A percentile compares a stretch with the other conserved stretches of the same genome.
phyloP scores from a whole-genome alignment of 2,888 invertebrate species.

The Tanaodytes sp. region DNA sequence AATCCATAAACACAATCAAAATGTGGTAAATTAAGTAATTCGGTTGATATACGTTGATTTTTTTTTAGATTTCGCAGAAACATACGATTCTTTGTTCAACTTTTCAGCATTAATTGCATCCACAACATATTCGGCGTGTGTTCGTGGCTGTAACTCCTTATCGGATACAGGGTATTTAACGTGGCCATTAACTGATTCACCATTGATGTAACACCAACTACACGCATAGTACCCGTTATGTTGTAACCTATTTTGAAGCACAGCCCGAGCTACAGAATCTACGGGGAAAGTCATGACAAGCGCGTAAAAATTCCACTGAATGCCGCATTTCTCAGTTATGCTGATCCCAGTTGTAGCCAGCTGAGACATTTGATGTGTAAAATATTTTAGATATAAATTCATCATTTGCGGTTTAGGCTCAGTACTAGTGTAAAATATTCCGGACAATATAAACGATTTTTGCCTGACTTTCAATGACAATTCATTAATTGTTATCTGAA shows the following conservation, averaged over 20 bases:
- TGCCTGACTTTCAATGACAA: conserved; percentile 16
- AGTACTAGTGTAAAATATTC: conserved; percentile 10
- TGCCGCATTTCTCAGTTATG: not conserved
- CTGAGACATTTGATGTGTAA: not conserved
- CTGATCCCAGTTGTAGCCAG: not conserved
- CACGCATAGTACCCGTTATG: conserved; percentile 12
- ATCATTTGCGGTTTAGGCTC: conserved; percentile 17
- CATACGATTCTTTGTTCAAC: conserved; percentile 8
- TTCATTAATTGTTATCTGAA: conserved; percentile 15
- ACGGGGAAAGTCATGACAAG: conserved; percentile 12
- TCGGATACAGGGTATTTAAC: conserved; percentile 11
- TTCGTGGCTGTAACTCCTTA: not conserved
- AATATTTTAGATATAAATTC: conserved; percentile 23
- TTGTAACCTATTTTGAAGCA: conserved; percentile 29
- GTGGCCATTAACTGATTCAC: conserved; percentile 8
- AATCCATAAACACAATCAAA: conserved; percentile 42
- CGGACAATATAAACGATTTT: conserved; percentile 9
- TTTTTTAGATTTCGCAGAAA: too few species aligned
- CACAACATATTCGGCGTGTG: conserved; percentile 22
- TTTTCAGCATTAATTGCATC: conserved; percentile 24
- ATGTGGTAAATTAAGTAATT: conserved; percentile 7
- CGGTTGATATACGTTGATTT: conserved; percentile 9
- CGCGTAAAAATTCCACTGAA: not conserved
- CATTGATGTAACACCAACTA: conserved; percentile 24
- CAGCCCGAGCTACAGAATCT: conserved; percentile 17